Evolutionary conservation across 1,140 invertebrate genomes (phyloP).

Genomic region (Leptoteleia sp.): DNA sequence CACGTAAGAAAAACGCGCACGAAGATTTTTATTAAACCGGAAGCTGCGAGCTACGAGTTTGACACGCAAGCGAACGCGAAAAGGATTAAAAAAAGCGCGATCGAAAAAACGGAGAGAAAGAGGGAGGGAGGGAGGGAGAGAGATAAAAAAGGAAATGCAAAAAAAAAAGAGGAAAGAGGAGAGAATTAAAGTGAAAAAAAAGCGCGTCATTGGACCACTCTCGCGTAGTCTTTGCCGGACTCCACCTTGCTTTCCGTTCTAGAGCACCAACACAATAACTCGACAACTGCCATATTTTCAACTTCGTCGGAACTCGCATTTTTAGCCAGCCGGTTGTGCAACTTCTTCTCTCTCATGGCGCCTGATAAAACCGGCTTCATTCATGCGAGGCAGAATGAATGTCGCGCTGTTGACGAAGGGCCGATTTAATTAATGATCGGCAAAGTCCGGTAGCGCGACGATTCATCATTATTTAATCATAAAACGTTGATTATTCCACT

Average conservation of each 20-base stretch:
- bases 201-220: constrained; percentile 50
- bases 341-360: constrained; percentile 64
- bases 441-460: constrained; percentile 63
- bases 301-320: constrained; percentile 59
- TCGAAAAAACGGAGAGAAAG: constrained; percentile 1
- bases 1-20: constrained; percentile 25
- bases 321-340: constrained; percentile 63
- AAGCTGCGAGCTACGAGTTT: constrained; percentile 43
- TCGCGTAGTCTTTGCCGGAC: constrained; percentile 15
- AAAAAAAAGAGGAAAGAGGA: constrained; percentile 2
- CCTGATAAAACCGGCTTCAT: constrained; percentile 69
- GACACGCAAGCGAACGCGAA: constrained; percentile 46
- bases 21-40: constrained; percentile 62
- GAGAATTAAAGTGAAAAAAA: constrained; percentile 34
- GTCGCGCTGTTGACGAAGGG: constrained; percentile 60
- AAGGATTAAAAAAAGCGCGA: constrained; percentile 3
- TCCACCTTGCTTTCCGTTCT: constrained; percentile 57
- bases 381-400: constrained; percentile 63
- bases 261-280: constrained; percentile 56
- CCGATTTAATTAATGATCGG: constrained; percentile 65
- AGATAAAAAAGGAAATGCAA: constrained; percentile 1
- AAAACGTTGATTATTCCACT: constrained; percentile 63
- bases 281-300: constrained; percentile 58
- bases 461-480: constrained; percentile 64
- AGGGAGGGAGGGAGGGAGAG: constrained; percentile 10